phyloP scores from a whole-genome alignment of 1,140 invertebrate species.

The Drosophila equinoxialis region DNA sequence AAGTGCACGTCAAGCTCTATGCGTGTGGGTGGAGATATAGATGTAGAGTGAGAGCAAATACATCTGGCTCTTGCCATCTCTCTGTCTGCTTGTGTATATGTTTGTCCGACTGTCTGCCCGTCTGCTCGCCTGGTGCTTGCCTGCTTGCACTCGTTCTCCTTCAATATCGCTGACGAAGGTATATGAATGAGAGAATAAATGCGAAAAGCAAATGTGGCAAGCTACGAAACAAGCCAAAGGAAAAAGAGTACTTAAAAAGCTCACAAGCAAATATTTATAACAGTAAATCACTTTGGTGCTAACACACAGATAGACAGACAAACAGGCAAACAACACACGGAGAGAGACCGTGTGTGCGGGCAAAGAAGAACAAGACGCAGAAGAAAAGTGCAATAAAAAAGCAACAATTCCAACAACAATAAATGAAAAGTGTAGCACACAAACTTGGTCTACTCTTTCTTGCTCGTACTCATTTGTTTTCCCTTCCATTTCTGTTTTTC shows the following conservation, averaged over 20 bases:
- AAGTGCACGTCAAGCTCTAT: conserved; percentile 28
- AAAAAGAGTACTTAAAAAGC: conserved; percentile 79
- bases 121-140: neutral
- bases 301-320: conserved; percentile 36
- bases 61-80: conserved; percentile 32
- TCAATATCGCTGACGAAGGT: conserved; percentile 32
- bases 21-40: neutral
- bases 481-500: neutral
- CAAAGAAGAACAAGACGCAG: conserved; percentile 24
- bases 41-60: conserved; percentile 25
- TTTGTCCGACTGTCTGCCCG: neutral
- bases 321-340: conserved; percentile 5
- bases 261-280: conserved; percentile 81
- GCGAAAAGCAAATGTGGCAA: conserved; percentile 67
- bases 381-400: conserved; percentile 66
- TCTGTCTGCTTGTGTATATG: neutral
- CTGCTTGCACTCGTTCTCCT: neutral
- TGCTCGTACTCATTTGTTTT: neutral
- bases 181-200: conserved; percentile 59
- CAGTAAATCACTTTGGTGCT: conserved; percentile 80
- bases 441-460: conserved; percentile 14
- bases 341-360: conserved; percentile 6
- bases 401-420: conserved; percentile 50
- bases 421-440: conserved; percentile 31
- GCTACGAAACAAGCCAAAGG: conserved; percentile 33